Evolutionary conservation across 2,797 vertebrate genomes (phyloP).

Genomic region (Myripristis jacobus): DNA sequence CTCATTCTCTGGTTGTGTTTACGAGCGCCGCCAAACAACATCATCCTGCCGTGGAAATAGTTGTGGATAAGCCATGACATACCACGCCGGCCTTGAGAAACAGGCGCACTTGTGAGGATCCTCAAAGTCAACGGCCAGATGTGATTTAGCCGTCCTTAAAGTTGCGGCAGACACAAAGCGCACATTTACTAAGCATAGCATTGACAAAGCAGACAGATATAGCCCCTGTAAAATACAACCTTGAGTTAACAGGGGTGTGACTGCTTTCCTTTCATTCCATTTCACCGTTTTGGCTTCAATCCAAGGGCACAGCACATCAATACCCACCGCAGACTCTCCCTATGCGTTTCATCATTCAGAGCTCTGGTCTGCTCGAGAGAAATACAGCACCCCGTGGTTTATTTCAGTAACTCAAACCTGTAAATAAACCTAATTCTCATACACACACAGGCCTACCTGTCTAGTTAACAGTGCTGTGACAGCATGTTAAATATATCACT

Average conservation of each 20-base stretch:
- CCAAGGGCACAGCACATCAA: conserved; percentile 78
- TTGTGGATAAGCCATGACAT: conserved; percentile 46
- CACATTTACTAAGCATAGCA: conserved; percentile 52
- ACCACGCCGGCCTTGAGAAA: conserved; percentile 36
- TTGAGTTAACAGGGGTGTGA: conserved; percentile 71
- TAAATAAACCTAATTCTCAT: conserved; percentile 76
- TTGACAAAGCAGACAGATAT: conserved; percentile 63
- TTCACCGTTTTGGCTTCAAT: conserved; percentile 67
- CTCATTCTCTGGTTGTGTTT: conserved; percentile 62
- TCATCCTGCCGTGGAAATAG: conserved; percentile 53
- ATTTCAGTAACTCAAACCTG: conserved; percentile 70
- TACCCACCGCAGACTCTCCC: conserved; percentile 61
- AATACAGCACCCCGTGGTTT: conserved; percentile 73
- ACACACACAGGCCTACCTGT: conserved; percentile 45
- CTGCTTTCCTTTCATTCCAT: conserved; percentile 71
- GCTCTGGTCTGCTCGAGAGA: conserved; percentile 62
- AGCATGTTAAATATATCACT: conserved; percentile 66
- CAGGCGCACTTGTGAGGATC: conserved; percentile 40
- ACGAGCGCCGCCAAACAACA: conserved; percentile 48
- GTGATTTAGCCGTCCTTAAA: conserved; percentile 63
- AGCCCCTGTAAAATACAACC: conserved; percentile 73
- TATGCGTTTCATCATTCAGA: conserved; percentile 73
- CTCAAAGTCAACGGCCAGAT: conserved; percentile 60
- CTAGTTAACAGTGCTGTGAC: conserved; percentile 62
- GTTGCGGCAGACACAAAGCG: conserved; percentile 28